These are phyloP conservation scores for Agrypnia vestita DNA, from an alignment of 1,140 invertebrate genomes.

Conservation along the genomic window DNA sequence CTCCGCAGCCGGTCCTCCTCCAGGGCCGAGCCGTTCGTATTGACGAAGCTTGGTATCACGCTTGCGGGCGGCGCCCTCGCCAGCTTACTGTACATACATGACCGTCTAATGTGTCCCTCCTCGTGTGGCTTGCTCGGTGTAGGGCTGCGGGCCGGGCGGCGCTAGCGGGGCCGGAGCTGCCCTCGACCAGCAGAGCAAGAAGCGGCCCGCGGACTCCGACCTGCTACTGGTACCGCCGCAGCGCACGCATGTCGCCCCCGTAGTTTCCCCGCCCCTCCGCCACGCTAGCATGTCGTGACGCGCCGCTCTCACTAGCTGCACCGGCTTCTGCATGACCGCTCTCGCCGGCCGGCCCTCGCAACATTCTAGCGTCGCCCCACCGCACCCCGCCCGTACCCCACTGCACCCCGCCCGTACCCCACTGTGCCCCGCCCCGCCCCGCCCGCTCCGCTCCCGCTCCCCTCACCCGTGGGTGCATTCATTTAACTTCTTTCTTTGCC, in stretches of 20 bases:
- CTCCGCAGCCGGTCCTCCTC: too few species aligned
- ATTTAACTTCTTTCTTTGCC: conserved; percentile 16
- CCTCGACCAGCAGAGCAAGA: conserved; percentile 86
- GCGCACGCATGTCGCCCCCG: conserved; percentile 64
- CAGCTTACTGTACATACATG: conserved; percentile 19
- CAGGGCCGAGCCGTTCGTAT: neutral
- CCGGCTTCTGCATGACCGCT: conserved; percentile 28
- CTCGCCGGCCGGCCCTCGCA: conserved; percentile 15
- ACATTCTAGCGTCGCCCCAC: neutral
- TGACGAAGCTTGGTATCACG: neutral
- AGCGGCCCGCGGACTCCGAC: conserved; percentile 82
- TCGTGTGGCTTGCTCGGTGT: conserved; percentile 63
- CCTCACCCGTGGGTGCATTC: conserved; percentile 22
- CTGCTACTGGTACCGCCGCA: conserved; percentile 92
- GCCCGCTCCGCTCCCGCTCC: neutral
- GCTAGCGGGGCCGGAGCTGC: conserved; percentile 68
- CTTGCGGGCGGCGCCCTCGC: neutral
- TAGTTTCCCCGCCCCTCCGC: conserved; percentile 31
- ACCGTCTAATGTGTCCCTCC: conserved; percentile 51
- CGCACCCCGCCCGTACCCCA: neutral
- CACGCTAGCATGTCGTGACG: conserved; percentile 54
- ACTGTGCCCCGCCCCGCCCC: neutral
- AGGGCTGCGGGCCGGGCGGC: conserved; percentile 62
- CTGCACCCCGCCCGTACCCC: neutral
- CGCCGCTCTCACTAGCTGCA: conserved; percentile 48